These are phyloP conservation scores for Brachyalestes nurse DNA, from an alignment of 2,797 vertebrate species.

Conservation along the genomic window DNA sequence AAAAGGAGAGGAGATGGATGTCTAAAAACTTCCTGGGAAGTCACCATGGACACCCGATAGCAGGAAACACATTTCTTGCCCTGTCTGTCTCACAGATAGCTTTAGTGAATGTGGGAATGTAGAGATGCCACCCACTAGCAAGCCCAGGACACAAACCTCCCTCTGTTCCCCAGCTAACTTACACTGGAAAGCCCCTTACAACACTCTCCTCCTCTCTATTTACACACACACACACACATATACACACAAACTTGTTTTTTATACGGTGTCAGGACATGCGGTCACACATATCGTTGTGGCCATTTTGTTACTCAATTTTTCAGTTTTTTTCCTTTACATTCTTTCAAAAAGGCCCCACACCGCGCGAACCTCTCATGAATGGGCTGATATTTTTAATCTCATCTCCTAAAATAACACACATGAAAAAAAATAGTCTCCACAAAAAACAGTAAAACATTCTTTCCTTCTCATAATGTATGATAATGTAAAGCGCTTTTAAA, in stretches of 20 bases:
- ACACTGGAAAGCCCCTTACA: constrained; percentile 77
- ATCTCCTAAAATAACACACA: too few relatives aligned
- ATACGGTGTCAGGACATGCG: constrained; percentile 27
- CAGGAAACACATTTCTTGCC: constrained; percentile 42
- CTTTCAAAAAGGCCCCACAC: neutral
- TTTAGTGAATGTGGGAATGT: constrained; percentile 69
- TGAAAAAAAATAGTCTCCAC: too few relatives aligned
- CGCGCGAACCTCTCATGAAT: too few relatives aligned
- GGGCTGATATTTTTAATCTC: too few relatives aligned
- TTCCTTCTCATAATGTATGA: too few relatives aligned
- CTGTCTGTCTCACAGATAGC: constrained; percentile 48
- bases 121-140: constrained; percentile 77
- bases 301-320: neutral
- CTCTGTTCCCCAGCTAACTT: constrained; percentile 74
- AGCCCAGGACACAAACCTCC: constrained; percentile 69
- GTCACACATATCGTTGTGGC: neutral
- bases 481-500: too few relatives aligned
- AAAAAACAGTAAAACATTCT: too few relatives aligned
- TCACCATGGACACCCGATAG: constrained; percentile 40
- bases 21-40: constrained; percentile 25
- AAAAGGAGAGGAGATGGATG: constrained; percentile 15
- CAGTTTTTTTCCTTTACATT: too few relatives aligned
- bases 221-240: constrained; percentile 55
- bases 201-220: constrained; percentile 71
- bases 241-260: constrained; percentile 41